These are phyloP conservation scores for Macrophya alboannulata DNA, from an alignment of 2,888 invertebrate species.

Conservation along the genomic window DNA sequence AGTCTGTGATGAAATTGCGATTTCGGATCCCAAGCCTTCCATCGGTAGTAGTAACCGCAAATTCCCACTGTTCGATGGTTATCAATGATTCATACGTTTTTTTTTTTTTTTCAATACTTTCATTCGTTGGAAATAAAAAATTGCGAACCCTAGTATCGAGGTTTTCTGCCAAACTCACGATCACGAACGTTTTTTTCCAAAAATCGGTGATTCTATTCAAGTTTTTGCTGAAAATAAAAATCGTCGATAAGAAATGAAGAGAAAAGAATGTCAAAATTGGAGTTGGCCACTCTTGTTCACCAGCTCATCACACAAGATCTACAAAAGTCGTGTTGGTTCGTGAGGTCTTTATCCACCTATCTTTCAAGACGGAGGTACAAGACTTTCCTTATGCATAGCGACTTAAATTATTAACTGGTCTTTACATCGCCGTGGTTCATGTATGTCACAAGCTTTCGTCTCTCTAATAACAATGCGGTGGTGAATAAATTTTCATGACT, in stretches of 20 bases:
- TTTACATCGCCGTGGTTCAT: not conserved
- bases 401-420: constrained; percentile 7
- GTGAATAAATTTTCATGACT: constrained; percentile 12
- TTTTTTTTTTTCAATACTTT: not conserved
- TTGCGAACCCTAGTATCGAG: not conserved
- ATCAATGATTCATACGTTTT: constrained; percentile 24
- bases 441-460: not conserved
- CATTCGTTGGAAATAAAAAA: not conserved
- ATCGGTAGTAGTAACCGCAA: constrained; percentile 24
- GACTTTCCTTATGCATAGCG: not conserved
- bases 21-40: not conserved
- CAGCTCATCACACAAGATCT: not conserved
- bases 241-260: not conserved
- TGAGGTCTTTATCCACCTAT: constrained; percentile 18
- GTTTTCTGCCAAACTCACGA: not conserved
- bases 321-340: not conserved
- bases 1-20: constrained; percentile 36
- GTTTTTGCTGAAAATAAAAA: not conserved
- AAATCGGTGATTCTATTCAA: not conserved
- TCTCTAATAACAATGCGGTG: not conserved
- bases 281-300: not conserved
- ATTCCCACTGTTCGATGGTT: constrained; percentile 25
- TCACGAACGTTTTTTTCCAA: not conserved
- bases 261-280: not conserved
- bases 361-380: constrained; percentile 11